Percentiles rank a stretch among this genome's conserved stretches.
Conservation (phyloP, 2,113 vertebrate genomes). For the Aspiorhynchus laticeps region DNA sequence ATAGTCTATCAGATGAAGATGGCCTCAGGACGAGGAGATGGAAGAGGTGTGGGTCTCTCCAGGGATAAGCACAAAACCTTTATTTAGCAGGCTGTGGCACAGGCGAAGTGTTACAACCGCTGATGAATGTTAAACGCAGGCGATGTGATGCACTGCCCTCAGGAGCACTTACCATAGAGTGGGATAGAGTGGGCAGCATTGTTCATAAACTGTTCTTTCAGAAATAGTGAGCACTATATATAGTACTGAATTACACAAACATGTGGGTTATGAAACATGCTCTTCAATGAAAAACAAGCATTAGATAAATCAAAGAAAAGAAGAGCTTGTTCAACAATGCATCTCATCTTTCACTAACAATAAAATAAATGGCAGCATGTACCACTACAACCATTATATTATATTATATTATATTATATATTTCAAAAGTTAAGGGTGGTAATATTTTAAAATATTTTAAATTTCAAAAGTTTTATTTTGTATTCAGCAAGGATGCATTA, state of each 20-base stretch:
- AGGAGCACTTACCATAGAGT: constrained; percentile 47
- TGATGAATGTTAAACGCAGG: constrained; percentile 37
- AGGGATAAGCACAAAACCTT: constrained; percentile 58
- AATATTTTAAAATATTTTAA: too few species aligned
- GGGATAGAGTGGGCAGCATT: constrained; percentile 48
- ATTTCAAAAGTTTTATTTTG: too few species aligned
- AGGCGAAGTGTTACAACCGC: constrained; percentile 6
- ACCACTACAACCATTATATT: neutral
- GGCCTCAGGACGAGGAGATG: constrained; percentile 47
- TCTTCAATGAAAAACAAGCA: constrained; percentile 53
- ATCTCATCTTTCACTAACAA: constrained; percentile 21
- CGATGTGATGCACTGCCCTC: constrained; percentile 22
- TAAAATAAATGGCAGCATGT: constrained; percentile 3
- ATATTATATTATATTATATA: neutral
- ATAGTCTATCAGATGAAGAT: constrained; percentile 59
- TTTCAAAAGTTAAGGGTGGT: too few species aligned
- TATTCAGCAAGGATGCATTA: too few species aligned
- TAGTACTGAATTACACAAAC: constrained; percentile 52
- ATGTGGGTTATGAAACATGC: constrained; percentile 56
- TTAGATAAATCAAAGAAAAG: constrained; percentile 44
- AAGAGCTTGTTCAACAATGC: constrained; percentile 2
- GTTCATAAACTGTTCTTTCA: constrained; percentile 66
- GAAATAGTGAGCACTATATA: constrained; percentile 65
- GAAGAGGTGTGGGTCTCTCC: constrained; percentile 54
- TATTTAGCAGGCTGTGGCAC: constrained; percentile 46